Conservation (phyloP, 1,140 invertebrate genomes). For the Drosophila lowei region DNA sequence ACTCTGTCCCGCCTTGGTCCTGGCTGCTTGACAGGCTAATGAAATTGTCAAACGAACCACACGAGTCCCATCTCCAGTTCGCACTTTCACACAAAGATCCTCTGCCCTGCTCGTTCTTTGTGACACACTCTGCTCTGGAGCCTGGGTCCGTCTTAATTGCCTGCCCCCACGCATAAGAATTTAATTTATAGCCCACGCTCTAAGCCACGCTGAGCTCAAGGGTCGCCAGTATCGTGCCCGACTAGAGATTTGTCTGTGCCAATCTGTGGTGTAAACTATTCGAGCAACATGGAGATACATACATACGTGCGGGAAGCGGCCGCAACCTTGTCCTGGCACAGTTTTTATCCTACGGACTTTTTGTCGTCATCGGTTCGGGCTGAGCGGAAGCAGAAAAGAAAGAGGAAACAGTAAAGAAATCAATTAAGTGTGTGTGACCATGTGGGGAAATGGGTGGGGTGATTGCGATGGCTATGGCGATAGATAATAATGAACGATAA, state of each 20-base stretch:
- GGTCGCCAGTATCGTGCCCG: conserved; percentile 34
- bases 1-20: not conserved
- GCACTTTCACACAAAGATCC: not conserved
- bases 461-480: conserved; percentile 20
- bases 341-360: conserved; percentile 19
- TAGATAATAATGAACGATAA: conserved; percentile 80
- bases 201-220: conserved; percentile 52
- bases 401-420: conserved; percentile 53
- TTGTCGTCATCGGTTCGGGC: conserved; percentile 15
- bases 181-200: conserved; percentile 69
- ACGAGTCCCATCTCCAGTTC: conserved; percentile 9
- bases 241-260: conserved; percentile 29
- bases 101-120: conserved; percentile 1
- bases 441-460: conserved; percentile 10
- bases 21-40: conserved; percentile 55
- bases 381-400: conserved; percentile 7
- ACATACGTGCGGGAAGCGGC: conserved; percentile 12
- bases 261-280: conserved; percentile 47
- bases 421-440: conserved; percentile 61
- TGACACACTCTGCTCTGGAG: conserved; percentile 21
- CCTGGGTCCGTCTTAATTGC: conserved; percentile 59
- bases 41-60: conserved; percentile 71
- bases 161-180: conserved; percentile 57
- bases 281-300: conserved; percentile 26
- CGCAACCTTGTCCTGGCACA: conserved; percentile 45